These are phyloP conservation scores for Anguilla megastoma DNA, from an alignment of 2,797 vertebrate species.

Conservation along the genomic window DNA sequence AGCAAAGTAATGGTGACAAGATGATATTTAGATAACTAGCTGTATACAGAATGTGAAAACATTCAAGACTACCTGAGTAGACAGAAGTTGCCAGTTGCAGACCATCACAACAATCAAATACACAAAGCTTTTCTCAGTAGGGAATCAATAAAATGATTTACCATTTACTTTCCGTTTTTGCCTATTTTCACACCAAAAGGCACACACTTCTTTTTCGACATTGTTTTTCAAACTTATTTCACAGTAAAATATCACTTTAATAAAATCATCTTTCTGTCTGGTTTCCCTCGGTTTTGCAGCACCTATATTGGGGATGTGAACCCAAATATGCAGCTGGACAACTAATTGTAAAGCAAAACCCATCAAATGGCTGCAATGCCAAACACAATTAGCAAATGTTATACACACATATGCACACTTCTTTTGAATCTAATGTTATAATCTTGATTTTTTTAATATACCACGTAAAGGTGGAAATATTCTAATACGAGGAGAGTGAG, in stretches of 20 bases:
- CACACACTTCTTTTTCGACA: not conserved
- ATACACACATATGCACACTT: not conserved
- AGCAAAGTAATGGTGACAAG: not conserved
- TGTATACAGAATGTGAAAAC: not conserved
- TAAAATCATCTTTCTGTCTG: not conserved
- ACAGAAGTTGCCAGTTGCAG: constrained; percentile 4
- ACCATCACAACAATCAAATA: not conserved
- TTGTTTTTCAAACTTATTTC: not conserved
- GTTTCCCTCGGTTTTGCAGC: not conserved
- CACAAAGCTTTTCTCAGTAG: not conserved
- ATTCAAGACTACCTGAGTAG: not conserved
- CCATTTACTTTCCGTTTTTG: not conserved
- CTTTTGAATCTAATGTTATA: not conserved
- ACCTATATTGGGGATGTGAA: not conserved
- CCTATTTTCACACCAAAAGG: not conserved
- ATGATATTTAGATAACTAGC: not conserved
- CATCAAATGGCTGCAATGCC: not conserved
- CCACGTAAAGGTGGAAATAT: not conserved
- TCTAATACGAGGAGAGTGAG: not conserved
- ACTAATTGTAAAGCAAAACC: not conserved
- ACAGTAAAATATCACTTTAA: not conserved
- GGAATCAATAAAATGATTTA: constrained; percentile 4
- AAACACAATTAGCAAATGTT: not conserved
- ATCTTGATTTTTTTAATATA: not conserved
- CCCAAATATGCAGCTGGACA: not conserved